phyloP scores from a whole-genome alignment of 2,113 vertebrate species.

The Grus americana region DNA sequence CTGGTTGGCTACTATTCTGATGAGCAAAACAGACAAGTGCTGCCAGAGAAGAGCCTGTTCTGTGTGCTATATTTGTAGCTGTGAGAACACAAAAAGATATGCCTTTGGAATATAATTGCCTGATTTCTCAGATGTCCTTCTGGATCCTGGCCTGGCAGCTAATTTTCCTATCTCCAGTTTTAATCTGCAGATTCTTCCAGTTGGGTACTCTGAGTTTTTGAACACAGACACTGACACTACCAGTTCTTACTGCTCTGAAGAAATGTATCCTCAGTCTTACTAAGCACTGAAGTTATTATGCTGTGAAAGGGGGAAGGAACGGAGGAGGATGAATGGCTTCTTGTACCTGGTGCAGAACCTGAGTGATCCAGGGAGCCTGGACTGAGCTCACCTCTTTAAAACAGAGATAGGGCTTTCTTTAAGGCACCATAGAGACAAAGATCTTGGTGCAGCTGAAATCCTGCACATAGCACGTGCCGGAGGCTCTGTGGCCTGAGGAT shows the following conservation, averaged over 20 bases:
- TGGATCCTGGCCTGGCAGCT: constrained; percentile 15
- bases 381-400: background rate
- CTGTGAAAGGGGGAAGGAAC: fast-evolving
- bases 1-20: background rate
- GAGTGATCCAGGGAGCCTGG: background rate
- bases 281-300: background rate
- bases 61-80: constrained; percentile 56
- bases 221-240: background rate
- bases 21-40: background rate
- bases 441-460: background rate
- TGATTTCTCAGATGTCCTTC: constrained; percentile 59
- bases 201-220: background rate
- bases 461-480: background rate
- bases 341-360: background rate
- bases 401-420: background rate
- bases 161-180: background rate
- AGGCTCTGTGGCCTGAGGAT: background rate
- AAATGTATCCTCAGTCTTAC: background rate
- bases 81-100: constrained; percentile 58
- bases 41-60: constrained; percentile 54
- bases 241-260: background rate
- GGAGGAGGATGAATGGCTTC: background rate
- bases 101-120: constrained; percentile 46
- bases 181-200: constrained; percentile 10
- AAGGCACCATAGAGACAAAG: background rate